Evolutionary conservation across 2,113 vertebrate species (phyloP).

Genomic region (Sigmodon hispidus): DNA sequence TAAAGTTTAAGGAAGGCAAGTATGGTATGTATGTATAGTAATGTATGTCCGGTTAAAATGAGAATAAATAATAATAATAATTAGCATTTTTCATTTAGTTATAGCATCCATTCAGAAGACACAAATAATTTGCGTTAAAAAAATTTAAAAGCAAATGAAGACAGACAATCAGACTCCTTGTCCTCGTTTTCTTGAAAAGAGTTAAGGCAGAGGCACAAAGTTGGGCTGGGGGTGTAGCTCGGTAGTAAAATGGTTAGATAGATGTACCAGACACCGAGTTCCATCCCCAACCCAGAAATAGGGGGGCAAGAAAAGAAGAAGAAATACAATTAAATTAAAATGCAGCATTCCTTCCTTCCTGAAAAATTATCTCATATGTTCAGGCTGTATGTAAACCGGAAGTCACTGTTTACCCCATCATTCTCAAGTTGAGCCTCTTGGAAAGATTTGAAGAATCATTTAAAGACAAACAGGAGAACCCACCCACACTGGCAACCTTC

Average conservation of each 20-base stretch:
- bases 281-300: not conserved
- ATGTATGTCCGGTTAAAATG: not conserved
- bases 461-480: conserved; percentile 30
- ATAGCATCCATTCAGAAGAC: conserved; percentile 73
- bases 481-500: not conserved
- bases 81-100: conserved; percentile 69
- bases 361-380: conserved; percentile 24
- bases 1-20: not conserved
- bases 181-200: conserved; percentile 63
- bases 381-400: not conserved
- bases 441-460: not conserved
- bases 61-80: too few species aligned
- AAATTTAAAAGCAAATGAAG: conserved; percentile 64
- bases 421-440: conserved; percentile 24
- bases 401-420: conserved; percentile 38
- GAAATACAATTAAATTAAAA: not conserved
- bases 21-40: not conserved
- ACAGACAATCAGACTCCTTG: conserved; percentile 56
- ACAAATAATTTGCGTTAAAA: conserved; percentile 47
- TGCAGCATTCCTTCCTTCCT: not conserved
- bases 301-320: not conserved
- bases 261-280: not conserved
- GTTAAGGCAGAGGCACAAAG: not conserved
- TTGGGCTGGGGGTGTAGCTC: not conserved
- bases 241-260: too few species aligned